Evolutionary conservation across 2,113 vertebrate species (phyloP), one percentile per base, ranked within the genome.

Genomic region (Cyanoramphus novaezelandiae): DNA sequence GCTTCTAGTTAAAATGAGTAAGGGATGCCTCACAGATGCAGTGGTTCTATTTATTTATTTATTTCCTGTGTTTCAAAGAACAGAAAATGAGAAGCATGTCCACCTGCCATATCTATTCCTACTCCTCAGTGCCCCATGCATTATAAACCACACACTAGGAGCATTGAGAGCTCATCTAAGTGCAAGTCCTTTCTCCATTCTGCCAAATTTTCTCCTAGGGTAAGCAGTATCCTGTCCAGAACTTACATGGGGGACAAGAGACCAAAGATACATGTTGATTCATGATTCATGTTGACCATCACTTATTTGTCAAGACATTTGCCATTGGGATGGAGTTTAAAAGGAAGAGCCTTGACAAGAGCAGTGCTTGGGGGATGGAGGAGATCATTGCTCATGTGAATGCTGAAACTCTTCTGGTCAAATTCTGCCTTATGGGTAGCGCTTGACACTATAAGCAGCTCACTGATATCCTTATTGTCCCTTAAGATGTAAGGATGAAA

Each of bases 31-130:
- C 11, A 2, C 31, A 60, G 79, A 44, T 52, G 4, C 60, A 60
- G 55, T 3, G 2, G 23, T 63, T 93, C 87, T 77, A 6, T 82
- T 95, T 82, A 92, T 81, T 96, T 86, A 84, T 90, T 94, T 90
- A 86, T 57, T 65, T 77, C 7, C 55, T 59, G 17, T 59, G 29
- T 77, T 93, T 70, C 71, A 92, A 46, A 93, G 71, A 64, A 62
- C 57, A 78, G 80, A 83, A 76, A 41, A 71, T 29, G 59, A 79
- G 75, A 90, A 29, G 20, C 16, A 64, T 5, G 39, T 44, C 17
- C 10, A 1, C 65, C 57, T 77, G 71, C 37, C 43, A 13, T 10
- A 65, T 13, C 18, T 60, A 1, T 17, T 91, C 17, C 46, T 69
- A 29, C 20, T 63, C 9, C 64, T 70, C 72, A 44, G 47, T 41